Percentiles rank a stretch among this genome's conserved stretches.
Conservation (phyloP, 2,888 invertebrate genomes). For the Cheilosia pagana region DNA sequence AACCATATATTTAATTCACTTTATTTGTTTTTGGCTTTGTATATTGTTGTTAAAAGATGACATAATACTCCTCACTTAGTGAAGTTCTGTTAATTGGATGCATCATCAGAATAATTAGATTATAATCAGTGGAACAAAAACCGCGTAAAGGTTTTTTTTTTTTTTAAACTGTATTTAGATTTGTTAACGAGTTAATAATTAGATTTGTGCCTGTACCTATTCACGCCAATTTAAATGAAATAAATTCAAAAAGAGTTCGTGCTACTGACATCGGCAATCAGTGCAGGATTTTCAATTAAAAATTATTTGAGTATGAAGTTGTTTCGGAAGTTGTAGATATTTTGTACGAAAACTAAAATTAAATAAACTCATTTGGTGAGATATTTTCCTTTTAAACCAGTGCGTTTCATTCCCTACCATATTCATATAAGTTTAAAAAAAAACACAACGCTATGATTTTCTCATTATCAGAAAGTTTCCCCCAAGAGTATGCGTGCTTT, state of each 20-base stretch:
- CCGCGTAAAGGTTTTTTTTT: constrained; percentile 9
- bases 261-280: neutral
- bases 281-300: neutral
- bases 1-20: neutral
- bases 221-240: neutral
- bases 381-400: no score
- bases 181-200: constrained; percentile 14
- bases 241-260: neutral
- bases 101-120: constrained; percentile 25
- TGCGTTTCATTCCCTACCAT: no score
- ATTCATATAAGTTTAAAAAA: no score
- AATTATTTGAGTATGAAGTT: neutral
- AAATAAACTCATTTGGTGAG: no score
- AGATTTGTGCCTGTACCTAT: neutral
- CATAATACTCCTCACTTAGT: constrained; percentile 29
- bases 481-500: no score
- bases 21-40: neutral
- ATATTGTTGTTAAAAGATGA: constrained; percentile 11
- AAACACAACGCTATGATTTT: no score
- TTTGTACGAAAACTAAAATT: no score
- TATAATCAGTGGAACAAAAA: neutral
- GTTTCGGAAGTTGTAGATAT: no score
- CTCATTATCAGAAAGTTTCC: no score
- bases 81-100: constrained; percentile 21
- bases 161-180: constrained; percentile 8